Evolutionary conservation across 2,888 invertebrate genomes (phyloP).

Genomic region (Watsonalla binaria): DNA sequence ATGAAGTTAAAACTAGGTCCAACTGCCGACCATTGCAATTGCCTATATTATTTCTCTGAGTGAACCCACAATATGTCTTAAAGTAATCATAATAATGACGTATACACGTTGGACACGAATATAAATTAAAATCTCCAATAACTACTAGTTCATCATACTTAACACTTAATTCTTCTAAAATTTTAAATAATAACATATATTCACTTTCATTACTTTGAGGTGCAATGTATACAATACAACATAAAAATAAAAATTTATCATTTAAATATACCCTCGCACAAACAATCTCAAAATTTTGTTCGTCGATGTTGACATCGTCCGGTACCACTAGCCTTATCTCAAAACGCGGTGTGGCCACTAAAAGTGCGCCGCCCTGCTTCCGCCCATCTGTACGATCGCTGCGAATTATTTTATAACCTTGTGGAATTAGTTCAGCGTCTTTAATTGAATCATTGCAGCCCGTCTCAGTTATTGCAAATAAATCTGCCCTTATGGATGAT

Average conservation of each 20-base stretch:
- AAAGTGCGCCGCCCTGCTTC: too few relatives aligned
- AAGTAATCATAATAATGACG: too few relatives aligned
- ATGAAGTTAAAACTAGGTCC: conserved; percentile 11
- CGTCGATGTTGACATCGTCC: conserved; percentile 2
- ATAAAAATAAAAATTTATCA: conserved; percentile 12
- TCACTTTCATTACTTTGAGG: conserved; percentile 13
- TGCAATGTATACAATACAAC: conserved; percentile 18
- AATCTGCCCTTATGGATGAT: conserved; percentile 8
- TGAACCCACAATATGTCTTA: conserved; percentile 15
- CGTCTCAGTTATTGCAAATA: conserved; percentile 13
- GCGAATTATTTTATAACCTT: conserved; percentile 5
- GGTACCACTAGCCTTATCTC: not conserved
- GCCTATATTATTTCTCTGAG: conserved; percentile 13
- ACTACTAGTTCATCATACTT: conserved; percentile 11
- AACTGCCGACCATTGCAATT: conserved; percentile 12
- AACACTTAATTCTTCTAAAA: conserved; percentile 13
- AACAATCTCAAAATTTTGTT: conserved; percentile 15
- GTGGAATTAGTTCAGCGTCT: conserved; percentile 9
- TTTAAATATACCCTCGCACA: conserved; percentile 9
- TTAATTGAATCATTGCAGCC: conserved; percentile 7
- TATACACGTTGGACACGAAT: conserved; percentile 9
- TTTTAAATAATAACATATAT: conserved; percentile 11
- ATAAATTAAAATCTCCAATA: conserved; percentile 15
- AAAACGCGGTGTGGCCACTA: too few relatives aligned
- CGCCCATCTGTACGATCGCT: conserved; percentile 3